These are phyloP conservation scores for Caerostris darwini DNA, from an alignment of 1,140 invertebrate genomes.

Conservation along the genomic window DNA sequence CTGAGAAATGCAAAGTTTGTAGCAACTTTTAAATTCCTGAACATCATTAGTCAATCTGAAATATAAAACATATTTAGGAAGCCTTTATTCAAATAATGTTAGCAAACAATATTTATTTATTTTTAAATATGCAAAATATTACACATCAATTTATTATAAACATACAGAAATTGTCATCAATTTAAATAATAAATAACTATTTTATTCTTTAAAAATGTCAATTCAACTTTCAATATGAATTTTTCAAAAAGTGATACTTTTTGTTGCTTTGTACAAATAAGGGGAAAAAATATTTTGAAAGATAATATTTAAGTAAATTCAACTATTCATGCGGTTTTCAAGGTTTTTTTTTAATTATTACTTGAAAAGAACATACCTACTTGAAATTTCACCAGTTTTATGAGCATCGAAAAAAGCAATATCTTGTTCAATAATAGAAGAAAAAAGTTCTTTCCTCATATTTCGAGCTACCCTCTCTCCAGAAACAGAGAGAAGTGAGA, in stretches of 20 bases:
- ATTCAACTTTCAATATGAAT: neutral
- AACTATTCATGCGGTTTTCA: neutral
- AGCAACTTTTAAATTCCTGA: conserved; percentile 98
- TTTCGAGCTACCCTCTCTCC: conserved; percentile 92
- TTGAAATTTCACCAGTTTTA: conserved; percentile 94
- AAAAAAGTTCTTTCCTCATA: conserved; percentile 91
- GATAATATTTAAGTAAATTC: neutral
- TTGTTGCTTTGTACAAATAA: neutral
- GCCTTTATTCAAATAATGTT: no score
- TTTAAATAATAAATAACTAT: no score
- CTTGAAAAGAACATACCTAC: conserved; percentile 84
- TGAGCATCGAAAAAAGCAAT: conserved; percentile 95
- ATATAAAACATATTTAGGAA: conserved; percentile 78
- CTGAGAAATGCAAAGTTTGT: conserved; percentile 94
- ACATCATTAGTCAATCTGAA: conserved; percentile 93
- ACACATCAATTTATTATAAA: no score
- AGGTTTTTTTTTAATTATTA: neutral
- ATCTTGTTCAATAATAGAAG: conserved; percentile 92
- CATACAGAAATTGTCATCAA: no score
- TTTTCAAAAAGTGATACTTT: neutral
- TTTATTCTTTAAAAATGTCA: no score
- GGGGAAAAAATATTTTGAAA: neutral
- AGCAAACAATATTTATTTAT: no score
- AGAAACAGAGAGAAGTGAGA: conserved; percentile 91
- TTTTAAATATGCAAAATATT: no score